phyloP scores from a whole-genome alignment of 2,888 invertebrate genomes.

The Therioaphis trifolii region DNA sequence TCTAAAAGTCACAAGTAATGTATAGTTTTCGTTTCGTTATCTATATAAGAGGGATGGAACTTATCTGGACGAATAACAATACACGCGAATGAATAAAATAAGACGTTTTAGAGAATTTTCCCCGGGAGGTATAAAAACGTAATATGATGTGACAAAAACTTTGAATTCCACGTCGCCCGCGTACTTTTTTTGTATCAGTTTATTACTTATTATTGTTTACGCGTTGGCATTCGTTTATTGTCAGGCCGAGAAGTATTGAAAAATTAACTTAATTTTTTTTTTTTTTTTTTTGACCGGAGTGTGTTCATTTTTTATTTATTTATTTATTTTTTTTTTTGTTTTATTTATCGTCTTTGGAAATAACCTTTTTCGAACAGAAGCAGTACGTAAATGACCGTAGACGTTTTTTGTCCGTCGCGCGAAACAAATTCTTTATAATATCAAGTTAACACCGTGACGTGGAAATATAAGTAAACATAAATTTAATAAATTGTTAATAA shows the following conservation, averaged over 20 bases:
- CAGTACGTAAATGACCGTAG: no score
- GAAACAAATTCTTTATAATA: no score
- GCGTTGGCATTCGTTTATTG: background rate
- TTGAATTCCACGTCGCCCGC: background rate
- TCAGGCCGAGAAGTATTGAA: background rate
- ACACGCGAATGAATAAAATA: slow-evolving; percentile 57
- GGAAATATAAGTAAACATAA: background rate
- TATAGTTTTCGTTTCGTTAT: slow-evolving; percentile 55
- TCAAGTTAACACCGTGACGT: no score
- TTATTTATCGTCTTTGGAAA: no score
- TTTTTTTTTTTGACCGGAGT: no score
- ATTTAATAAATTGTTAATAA: slow-evolving; percentile 9
- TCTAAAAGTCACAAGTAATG: slow-evolving; percentile 60
- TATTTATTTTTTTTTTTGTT: no score
- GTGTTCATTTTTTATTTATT: no score
- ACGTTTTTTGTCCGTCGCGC: no score
- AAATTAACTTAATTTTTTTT: no score
- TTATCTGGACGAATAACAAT: slow-evolving; percentile 53
- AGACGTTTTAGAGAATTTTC: slow-evolving; percentile 25
- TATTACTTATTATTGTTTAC: slow-evolving; percentile 1
- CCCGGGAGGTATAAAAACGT: slow-evolving; percentile 11
- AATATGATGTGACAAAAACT: slow-evolving; percentile 42
- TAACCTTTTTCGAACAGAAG: no score
- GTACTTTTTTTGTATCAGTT: slow-evolving; percentile 8
- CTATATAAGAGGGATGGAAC: slow-evolving; percentile 31